These are phyloP conservation scores for Parazoanthus swiftii DNA, from an alignment of 92 coral and sea anemone genomes.

Conservation along the genomic window DNA sequence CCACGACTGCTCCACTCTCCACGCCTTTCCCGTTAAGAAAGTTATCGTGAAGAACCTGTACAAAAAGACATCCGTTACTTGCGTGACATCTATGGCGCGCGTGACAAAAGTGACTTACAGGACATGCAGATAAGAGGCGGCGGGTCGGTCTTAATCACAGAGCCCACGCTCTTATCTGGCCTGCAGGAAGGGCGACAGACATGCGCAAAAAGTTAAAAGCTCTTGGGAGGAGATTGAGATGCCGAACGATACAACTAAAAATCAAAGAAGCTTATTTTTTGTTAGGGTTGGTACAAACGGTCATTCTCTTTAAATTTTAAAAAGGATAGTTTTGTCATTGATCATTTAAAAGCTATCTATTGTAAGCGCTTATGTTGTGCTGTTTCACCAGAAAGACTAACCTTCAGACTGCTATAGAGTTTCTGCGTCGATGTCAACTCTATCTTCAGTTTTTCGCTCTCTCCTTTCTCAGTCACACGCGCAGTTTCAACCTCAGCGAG, in stretches of 20 bases:
- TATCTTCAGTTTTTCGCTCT: slow-evolving; percentile 50
- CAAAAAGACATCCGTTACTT: not conserved
- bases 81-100: not conserved
- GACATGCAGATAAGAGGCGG: no score
- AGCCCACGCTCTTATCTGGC: no score
- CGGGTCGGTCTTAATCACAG: no score
- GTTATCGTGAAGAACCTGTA: slow-evolving; percentile 30
- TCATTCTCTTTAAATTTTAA: no score
- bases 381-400: not conserved
- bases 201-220: no score
- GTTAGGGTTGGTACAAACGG: no score
- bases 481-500: slow-evolving; percentile 45
- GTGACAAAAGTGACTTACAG: no score
- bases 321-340: no score
- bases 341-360: not conserved
- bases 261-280: no score
- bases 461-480: slow-evolving; percentile 40
- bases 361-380: not conserved
- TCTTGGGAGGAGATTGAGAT: no score
- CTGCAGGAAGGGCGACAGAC: no score
- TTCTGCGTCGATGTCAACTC: slow-evolving; percentile 45
- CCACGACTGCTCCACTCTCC: slow-evolving; percentile 25
- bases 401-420: slow-evolving; percentile 52
- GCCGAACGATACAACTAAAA: no score
- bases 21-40: slow-evolving; percentile 38